Evolutionary conservation across 1,140 invertebrate species (phyloP).

Genomic region (Pseudomyrmex gracilis): DNA sequence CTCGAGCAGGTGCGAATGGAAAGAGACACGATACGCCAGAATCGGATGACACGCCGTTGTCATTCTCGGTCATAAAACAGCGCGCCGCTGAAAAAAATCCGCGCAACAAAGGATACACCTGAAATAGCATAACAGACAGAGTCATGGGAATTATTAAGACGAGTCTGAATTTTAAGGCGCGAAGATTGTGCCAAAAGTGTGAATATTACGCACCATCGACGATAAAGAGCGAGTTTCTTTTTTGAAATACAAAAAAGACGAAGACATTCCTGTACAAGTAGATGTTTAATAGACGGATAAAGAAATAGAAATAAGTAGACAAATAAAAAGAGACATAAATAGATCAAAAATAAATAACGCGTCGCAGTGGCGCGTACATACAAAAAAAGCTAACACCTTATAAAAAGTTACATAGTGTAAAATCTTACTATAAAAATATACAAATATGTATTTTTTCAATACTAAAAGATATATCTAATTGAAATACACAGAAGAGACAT

Average conservation of each 20-base stretch:
- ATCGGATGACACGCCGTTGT: not conserved
- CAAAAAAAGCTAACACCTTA: not conserved
- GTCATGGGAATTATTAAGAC: not conserved
- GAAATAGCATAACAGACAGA: not conserved
- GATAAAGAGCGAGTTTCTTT: not conserved
- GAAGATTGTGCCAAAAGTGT: not conserved
- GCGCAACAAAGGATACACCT: not conserved
- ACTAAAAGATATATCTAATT: conserved; percentile 17
- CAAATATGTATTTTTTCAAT: not conserved
- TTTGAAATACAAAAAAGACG: not conserved
- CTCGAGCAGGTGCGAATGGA: conserved; percentile 32
- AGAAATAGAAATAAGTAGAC: conserved; percentile 5
- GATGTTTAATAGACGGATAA: conserved; percentile 4
- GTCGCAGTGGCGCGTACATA: not conserved
- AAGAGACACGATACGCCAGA: not conserved
- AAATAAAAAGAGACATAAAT: conserved; percentile 19
- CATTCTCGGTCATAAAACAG: conserved; percentile 21
- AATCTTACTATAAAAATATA: conserved; percentile 19
- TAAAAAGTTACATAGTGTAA: not conserved
- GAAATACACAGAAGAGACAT: not conserved
- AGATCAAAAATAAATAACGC: conserved; percentile 26
- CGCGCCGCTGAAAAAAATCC: not conserved
- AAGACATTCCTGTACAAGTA: not conserved
- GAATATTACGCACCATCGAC: not conserved
- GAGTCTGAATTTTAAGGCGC: not conserved